A percentile compares a stretch with the other conserved stretches of the same genome.
Evolutionary conservation across 2,888 invertebrate species (phyloP).

Genomic region (Cyclophora punctaria): DNA sequence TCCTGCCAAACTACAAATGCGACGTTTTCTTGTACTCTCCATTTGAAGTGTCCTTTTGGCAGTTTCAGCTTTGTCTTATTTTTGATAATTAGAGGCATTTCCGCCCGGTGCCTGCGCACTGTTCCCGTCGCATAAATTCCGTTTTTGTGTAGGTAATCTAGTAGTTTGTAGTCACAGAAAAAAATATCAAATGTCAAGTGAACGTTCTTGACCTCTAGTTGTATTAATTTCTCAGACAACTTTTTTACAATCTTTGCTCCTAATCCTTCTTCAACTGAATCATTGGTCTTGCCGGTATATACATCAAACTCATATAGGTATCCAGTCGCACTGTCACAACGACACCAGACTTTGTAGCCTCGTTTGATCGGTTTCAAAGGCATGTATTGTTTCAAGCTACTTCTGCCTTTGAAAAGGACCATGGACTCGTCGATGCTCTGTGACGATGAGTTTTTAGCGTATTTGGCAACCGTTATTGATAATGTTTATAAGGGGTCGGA

Average conservation of each 20-base stretch:
- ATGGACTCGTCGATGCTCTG: slow-evolving; percentile 14
- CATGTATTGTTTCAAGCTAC: slow-evolving; percentile 14
- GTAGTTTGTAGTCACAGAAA: slow-evolving; percentile 12
- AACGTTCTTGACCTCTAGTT: slow-evolving; percentile 1
- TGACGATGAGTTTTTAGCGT: slow-evolving; percentile 8
- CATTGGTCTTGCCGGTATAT: slow-evolving; percentile 9
- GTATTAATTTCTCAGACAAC: slow-evolving; percentile 10
- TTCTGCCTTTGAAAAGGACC: slow-evolving; percentile 16
- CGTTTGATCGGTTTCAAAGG: slow-evolving; percentile 13
- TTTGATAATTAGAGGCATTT: slow-evolving; percentile 22
- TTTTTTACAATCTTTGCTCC: slow-evolving; percentile 20
- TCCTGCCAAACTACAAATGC: slow-evolving; percentile 25
- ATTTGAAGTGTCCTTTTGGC: slow-evolving; percentile 23
- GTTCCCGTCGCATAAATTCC: slow-evolving; percentile 17
- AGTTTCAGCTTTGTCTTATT: slow-evolving; percentile 9
- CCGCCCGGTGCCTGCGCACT: slow-evolving; percentile 15
- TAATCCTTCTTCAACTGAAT: slow-evolving; percentile 20
- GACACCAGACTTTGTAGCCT: slow-evolving; percentile 11
- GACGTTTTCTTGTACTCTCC: slow-evolving; percentile 21
- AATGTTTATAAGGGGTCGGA: slow-evolving; percentile 10
- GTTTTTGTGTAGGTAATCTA: slow-evolving; percentile 14
- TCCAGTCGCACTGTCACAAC: slow-evolving; percentile 10
- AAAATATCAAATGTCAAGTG: slow-evolving; percentile 19
- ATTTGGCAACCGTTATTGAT: slow-evolving; percentile 6
- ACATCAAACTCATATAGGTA: slow-evolving; percentile 10